phyloP scores from a whole-genome alignment of 2,888 invertebrate species.

The Ochropleura plecta region DNA sequence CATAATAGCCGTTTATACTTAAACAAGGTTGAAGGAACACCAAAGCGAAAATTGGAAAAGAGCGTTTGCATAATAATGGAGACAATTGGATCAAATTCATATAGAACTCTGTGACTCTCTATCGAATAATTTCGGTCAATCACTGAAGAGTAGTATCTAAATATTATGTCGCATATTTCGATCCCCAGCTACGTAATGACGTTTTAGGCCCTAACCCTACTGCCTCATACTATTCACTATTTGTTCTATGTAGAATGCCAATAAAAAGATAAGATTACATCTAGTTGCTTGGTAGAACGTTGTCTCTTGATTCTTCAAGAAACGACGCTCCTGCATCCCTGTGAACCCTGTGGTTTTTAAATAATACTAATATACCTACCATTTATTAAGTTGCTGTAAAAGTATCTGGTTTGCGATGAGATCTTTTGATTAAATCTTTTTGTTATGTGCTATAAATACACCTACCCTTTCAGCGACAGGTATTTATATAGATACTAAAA shows the following conservation, averaged over 20 bases:
- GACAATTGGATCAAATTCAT: background rate
- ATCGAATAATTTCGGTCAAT: background rate
- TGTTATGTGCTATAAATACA: background rate
- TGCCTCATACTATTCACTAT: too few relatives aligned
- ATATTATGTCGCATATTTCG: conserved; percentile 54
- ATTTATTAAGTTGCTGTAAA: background rate
- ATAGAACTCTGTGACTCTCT: background rate
- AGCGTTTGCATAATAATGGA: background rate
- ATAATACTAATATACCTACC: background rate
- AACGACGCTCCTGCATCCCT: too few relatives aligned
- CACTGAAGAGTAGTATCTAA: background rate
- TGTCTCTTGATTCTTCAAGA: background rate
- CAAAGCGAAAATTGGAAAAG: too few relatives aligned
- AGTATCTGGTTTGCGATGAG: background rate
- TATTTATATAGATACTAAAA: too few relatives aligned
- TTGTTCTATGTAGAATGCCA: conserved; percentile 7
- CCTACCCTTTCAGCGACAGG: conserved; percentile 15
- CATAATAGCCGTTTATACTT: too few relatives aligned
- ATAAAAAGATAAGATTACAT: conserved; percentile 43
- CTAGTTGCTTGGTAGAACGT: background rate
- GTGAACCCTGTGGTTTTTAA: background rate
- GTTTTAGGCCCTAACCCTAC: too few relatives aligned
- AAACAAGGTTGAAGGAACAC: too few relatives aligned
- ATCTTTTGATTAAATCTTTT: background rate
- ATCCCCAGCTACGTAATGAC: conserved; percentile 31